Conservation (phyloP, 2,797 vertebrate species). For the Cryptoprocta ferox region DNA sequence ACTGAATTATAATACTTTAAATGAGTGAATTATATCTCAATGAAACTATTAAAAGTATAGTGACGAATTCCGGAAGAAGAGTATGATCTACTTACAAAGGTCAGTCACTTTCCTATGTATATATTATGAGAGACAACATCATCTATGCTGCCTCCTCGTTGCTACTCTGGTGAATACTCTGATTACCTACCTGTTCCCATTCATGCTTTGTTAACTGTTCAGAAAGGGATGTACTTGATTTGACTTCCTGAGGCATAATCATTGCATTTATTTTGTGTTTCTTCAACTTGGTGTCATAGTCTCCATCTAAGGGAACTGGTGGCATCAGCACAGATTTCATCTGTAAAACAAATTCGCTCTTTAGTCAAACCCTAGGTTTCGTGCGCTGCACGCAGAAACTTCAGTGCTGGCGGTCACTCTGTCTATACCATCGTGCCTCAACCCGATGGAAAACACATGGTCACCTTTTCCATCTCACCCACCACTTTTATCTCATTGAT, state of each 20-base stretch:
- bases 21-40: not conserved
- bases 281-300: not conserved
- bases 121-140: not conserved
- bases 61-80: conserved; percentile 26
- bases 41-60: conserved; percentile 22
- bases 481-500: not conserved
- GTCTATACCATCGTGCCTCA: not conserved
- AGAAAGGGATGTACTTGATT: fast-evolving
- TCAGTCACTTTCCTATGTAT: conserved; percentile 39
- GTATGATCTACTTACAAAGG: not conserved
- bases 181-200: conserved; percentile 78
- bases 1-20: conserved; percentile 6
- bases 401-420: not conserved
- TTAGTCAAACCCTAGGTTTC: conserved; percentile 49
- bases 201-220: conserved; percentile 65
- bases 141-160: not conserved
- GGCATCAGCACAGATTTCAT: conserved; percentile 93
- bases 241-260: fast-evolving
- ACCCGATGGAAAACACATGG: not conserved
- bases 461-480: not conserved
- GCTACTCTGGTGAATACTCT: not conserved
- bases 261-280: not conserved
- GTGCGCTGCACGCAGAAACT: not conserved
- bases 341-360: conserved; percentile 82
- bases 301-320: conserved; percentile 82